Evolutionary conservation across 2,888 invertebrate genomes (phyloP).

Genomic region (Embidobia sp.): DNA sequence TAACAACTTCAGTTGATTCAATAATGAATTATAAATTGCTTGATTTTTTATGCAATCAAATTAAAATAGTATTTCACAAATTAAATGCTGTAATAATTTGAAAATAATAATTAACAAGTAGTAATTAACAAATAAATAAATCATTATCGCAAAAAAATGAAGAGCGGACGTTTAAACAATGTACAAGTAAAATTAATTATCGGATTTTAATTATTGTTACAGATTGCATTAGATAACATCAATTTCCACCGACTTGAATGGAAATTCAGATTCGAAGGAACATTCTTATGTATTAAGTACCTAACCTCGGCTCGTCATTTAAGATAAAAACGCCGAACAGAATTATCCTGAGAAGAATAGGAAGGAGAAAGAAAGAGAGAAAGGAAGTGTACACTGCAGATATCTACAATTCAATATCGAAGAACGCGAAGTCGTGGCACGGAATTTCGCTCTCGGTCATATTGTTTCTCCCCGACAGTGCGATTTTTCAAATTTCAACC

Average conservation of each 20-base stretch:
- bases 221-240: constrained; percentile 7
- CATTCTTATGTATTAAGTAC: constrained; percentile 55
- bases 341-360: constrained; percentile 21
- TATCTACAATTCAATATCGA: constrained; percentile 56
- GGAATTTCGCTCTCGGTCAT: constrained; percentile 33
- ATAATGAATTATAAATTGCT: too few species aligned
- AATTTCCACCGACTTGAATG: constrained; percentile 18
- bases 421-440: constrained; percentile 24
- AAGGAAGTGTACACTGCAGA: constrained; percentile 21
- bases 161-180: too few species aligned
- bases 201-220: constrained; percentile 7
- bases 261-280: constrained; percentile 38
- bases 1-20: too few species aligned
- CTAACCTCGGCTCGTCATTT: constrained; percentile 47
- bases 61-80: too few species aligned
- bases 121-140: too few species aligned
- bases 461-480: constrained; percentile 31
- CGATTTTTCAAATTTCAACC: constrained; percentile 39
- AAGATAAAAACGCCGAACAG: constrained; percentile 37
- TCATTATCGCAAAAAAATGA: too few species aligned
- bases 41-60: too few species aligned
- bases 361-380: too few species aligned
- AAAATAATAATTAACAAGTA: too few species aligned
- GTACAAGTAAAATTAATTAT: constrained; percentile 4
- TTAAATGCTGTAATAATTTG: too few species aligned